phyloP scores from a whole-genome alignment of 1,140 invertebrate genomes.

The Wasmannia auropunctata region DNA sequence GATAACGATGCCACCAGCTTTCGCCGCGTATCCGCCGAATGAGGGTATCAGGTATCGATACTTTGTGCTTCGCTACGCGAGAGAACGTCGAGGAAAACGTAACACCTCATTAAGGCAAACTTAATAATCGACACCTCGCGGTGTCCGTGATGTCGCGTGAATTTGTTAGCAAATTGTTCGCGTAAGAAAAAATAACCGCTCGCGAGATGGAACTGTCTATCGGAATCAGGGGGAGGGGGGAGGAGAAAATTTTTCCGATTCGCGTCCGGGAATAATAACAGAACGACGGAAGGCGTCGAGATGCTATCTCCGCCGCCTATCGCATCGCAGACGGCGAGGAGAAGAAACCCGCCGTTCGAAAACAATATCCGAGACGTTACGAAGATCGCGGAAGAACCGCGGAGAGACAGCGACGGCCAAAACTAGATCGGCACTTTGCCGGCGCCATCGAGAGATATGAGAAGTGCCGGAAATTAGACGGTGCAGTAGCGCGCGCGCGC shows the following conservation, averaged over 20 bases:
- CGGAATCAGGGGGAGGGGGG: too few relatives aligned
- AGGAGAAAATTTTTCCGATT: constrained; percentile 31
- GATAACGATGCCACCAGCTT: neutral
- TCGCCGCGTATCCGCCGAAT: neutral
- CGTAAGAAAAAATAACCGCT: neutral
- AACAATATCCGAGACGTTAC: constrained; percentile 51
- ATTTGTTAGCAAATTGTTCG: neutral
- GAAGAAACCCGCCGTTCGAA: constrained; percentile 23
- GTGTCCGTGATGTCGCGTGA: neutral
- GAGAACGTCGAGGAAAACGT: neutral
- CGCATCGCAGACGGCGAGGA: constrained; percentile 24
- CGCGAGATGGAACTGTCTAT: neutral
- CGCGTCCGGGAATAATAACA: constrained; percentile 12
- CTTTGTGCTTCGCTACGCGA: neutral
- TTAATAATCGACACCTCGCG: neutral
- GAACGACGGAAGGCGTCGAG: constrained; percentile 3
- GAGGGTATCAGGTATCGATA: constrained; percentile 4
- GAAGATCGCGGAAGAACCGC: constrained; percentile 23
- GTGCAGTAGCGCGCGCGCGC: neutral
- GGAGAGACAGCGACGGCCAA: neutral
- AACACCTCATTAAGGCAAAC: neutral
- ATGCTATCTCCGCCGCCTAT: constrained; percentile 31
- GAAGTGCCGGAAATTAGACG: constrained; percentile 47
- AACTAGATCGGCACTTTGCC: constrained; percentile 56
- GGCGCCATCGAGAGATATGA: constrained; percentile 51